Conservation (phyloP, 2,888 invertebrate genomes). For the Epinotia nisella region DNA sequence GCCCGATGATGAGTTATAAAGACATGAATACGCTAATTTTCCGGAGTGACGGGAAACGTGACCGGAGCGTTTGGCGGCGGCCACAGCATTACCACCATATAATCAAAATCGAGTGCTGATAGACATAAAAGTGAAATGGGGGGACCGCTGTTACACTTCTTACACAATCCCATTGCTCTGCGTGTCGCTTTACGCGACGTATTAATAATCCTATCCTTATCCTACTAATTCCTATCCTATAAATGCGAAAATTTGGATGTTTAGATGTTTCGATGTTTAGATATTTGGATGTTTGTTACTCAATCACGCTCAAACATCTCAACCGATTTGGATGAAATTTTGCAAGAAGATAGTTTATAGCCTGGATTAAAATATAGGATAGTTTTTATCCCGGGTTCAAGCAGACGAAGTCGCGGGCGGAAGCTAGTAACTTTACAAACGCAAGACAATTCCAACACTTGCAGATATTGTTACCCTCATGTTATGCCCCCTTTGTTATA, state of each 20-base stretch:
- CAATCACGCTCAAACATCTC: too few relatives aligned
- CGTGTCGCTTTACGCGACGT: conserved; percentile 5
- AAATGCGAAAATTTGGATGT: neutral
- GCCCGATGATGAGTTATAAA: conserved; percentile 65
- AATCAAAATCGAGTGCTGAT: conserved; percentile 42
- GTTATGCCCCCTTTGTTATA: too few relatives aligned
- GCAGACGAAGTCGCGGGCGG: too few relatives aligned
- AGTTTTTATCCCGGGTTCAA: too few relatives aligned
- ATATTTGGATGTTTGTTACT: too few relatives aligned
- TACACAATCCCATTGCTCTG: conserved; percentile 21
- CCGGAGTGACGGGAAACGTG: conserved; percentile 63
- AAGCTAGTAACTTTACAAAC: too few relatives aligned
- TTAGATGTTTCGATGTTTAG: neutral
- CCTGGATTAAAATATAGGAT: too few relatives aligned
- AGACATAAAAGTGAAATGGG: conserved; percentile 37
- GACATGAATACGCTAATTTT: conserved; percentile 66
- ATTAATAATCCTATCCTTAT: neutral
- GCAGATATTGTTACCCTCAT: too few relatives aligned
- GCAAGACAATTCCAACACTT: too few relatives aligned
- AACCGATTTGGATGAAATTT: too few relatives aligned
- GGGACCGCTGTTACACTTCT: conserved; percentile 17
- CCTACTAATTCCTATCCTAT: neutral
- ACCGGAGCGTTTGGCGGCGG: conserved; percentile 64
- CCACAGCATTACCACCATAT: conserved; percentile 60
- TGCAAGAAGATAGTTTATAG: too few relatives aligned